phyloP scores from a whole-genome alignment of 2,888 invertebrate species.

The Bursaphelenchus okinawaensis region DNA sequence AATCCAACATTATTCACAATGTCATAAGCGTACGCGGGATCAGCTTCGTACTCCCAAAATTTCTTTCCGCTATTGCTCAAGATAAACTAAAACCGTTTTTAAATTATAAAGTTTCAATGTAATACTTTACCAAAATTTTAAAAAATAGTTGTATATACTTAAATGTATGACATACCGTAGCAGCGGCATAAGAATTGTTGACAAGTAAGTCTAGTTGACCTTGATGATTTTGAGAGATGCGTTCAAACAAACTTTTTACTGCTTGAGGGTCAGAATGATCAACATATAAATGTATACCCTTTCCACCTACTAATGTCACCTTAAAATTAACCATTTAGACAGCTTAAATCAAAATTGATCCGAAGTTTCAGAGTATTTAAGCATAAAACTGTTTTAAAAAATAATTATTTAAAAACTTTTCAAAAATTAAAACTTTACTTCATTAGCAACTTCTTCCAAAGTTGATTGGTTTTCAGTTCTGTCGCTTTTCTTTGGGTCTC shows the following conservation, averaged over 20 bases:
- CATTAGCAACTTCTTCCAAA: background rate
- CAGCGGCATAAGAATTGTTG: constrained; percentile 56
- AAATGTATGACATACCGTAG: constrained; percentile 16
- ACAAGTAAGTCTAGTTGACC: constrained; percentile 59
- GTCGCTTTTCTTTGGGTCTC: background rate
- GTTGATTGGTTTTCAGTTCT: background rate
- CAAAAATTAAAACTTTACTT: no score
- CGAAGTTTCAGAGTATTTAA: no score
- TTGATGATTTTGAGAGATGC: constrained; percentile 36
- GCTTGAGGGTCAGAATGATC: constrained; percentile 59
- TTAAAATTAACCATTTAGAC: no score
- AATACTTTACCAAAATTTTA: no score
- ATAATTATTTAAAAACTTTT: no score
- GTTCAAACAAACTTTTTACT: constrained; percentile 56
- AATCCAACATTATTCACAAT: constrained; percentile 60
- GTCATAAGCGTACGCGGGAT: constrained; percentile 59
- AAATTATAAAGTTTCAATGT: no score
- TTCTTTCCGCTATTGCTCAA: constrained; percentile 30
- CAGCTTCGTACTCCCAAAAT: constrained; percentile 58
- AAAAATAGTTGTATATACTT: no score
- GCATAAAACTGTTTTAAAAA: no score
- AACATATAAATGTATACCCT: constrained; percentile 59
- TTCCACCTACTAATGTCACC: no score
- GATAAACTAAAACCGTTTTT: constrained; percentile 21
- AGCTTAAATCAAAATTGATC: no score